Conservation (phyloP, 23 tunicate genomes). For the Ascidia mentula region DNA sequence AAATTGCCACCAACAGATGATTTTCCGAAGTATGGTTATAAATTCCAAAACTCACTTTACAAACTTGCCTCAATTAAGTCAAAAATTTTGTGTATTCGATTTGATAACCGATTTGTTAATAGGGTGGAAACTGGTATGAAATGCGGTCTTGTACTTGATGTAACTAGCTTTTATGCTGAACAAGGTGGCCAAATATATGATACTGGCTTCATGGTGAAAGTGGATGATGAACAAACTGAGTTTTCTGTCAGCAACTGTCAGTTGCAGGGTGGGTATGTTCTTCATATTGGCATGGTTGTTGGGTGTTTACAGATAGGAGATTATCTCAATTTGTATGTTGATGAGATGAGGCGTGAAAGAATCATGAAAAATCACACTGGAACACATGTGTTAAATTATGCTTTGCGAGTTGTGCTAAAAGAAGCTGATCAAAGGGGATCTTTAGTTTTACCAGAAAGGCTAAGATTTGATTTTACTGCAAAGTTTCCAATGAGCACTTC, state of each 20-base stretch:
- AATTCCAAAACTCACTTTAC: constrained; percentile 54
- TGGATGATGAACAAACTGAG: constrained; percentile 62
- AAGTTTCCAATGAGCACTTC: constrained; percentile 78
- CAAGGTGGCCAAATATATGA: constrained; percentile 98
- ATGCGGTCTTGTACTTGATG: constrained; percentile 86
- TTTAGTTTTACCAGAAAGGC: constrained; percentile 85
- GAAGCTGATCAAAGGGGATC: constrained; percentile 98
- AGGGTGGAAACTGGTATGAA: constrained; percentile 45
- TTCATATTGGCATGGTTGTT: constrained; percentile 93
- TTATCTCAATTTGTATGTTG: constrained; percentile 49
- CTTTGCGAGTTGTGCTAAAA: constrained; percentile 72
- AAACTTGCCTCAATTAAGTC: constrained; percentile 36
- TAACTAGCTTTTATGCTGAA: constrained; percentile 90
- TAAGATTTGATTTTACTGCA: constrained; percentile 96
- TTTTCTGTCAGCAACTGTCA: constrained; percentile 90
- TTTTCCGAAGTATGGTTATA: constrained; percentile 61
- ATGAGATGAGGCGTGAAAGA: constrained; percentile 63
- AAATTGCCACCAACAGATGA: constrained; percentile 88
- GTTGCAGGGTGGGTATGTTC: constrained; percentile 95
- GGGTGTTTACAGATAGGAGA: constrained; percentile 80
- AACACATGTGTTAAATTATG: constrained; percentile 95
- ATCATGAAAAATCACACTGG: constrained; percentile 90
- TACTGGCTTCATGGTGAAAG: constrained; percentile 63
- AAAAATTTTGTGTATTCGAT: constrained; percentile 41
- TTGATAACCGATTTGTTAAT: constrained; percentile 66